Conservation (phyloP, 1,140 invertebrate genomes). For the Drosophila orena region DNA sequence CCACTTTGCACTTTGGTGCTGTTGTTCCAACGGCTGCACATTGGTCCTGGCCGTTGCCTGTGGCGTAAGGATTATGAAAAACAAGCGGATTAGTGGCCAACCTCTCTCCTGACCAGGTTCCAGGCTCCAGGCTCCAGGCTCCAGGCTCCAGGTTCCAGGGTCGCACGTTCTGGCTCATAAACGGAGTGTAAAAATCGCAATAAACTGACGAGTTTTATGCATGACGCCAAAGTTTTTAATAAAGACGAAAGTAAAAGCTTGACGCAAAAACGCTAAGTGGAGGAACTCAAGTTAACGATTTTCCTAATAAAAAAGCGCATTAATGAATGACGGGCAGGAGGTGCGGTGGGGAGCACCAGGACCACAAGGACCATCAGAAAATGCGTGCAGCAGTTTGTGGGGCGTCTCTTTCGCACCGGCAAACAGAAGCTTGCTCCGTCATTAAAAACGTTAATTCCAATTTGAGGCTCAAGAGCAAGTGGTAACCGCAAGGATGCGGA, state of each 20-base stretch:
- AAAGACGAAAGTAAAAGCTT: conserved; percentile 52
- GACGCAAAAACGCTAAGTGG: conserved; percentile 52
- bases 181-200: conserved; percentile 64
- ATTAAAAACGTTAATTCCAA: conserved; percentile 83
- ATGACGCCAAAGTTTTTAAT: conserved; percentile 70
- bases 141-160: neutral
- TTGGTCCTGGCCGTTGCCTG: conserved; percentile 48
- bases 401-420: conserved; percentile 10
- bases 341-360: no score
- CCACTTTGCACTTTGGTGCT: conserved; percentile 67
- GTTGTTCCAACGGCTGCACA: conserved; percentile 24
- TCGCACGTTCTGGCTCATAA: conserved; percentile 40
- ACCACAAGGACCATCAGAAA: conserved; percentile 20
- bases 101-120: conserved; percentile 14
- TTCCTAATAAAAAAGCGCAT: conserved; percentile 75
- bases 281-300: conserved; percentile 66
- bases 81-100: conserved; percentile 75
- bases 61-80: conserved; percentile 75
- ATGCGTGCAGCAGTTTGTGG: conserved; percentile 48
- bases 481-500: conserved; percentile 27
- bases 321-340: conserved; percentile 59
- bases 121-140: neutral
- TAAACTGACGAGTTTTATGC: conserved; percentile 69
- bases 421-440: conserved; percentile 51
- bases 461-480: conserved; percentile 63